Percentiles rank a stretch among this genome's conserved stretches.
Evolutionary conservation across 2,113 vertebrate genomes (phyloP).

Genomic region (Apistogramma diplotaenia): DNA sequence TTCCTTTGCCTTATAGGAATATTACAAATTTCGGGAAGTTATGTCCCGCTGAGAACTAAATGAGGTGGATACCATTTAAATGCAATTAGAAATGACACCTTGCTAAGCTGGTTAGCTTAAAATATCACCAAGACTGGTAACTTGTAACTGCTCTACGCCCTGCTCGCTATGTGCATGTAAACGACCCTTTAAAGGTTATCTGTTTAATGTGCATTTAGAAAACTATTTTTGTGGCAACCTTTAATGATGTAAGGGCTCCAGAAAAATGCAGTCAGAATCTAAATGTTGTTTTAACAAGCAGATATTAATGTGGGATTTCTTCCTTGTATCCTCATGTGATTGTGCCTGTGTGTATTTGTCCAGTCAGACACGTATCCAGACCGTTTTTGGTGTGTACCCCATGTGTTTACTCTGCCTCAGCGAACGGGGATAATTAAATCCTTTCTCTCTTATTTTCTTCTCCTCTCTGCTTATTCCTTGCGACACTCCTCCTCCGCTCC

Average conservation of each 20-base stretch:
- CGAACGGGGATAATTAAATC: slow-evolving; percentile 39
- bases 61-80: not conserved
- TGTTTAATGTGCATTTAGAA: not conserved
- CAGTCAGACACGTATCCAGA: not conserved
- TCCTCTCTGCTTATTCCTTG: slow-evolving; percentile 16
- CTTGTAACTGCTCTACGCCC: not conserved
- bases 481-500: slow-evolving; percentile 50
- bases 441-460: slow-evolving; percentile 13
- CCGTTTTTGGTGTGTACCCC: not conserved
- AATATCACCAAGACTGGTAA: not conserved
- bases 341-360: not conserved
- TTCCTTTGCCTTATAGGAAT: not conserved
- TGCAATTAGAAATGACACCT: not conserved
- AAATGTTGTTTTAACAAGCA: not conserved
- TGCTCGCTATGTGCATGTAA: not conserved
- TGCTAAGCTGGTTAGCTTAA: not conserved
- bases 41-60: not conserved
- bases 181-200: not conserved
- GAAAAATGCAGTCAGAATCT: not conserved
- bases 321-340: not conserved
- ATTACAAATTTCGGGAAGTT: not conserved
- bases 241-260: not conserved
- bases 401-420: slow-evolving; percentile 11
- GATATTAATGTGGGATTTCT: not conserved
- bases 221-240: not conserved